These are phyloP conservation scores for Beroe ovata DNA, from an alignment of 37 sponge, comb jelly and placozoan species.

Conservation along the genomic window DNA sequence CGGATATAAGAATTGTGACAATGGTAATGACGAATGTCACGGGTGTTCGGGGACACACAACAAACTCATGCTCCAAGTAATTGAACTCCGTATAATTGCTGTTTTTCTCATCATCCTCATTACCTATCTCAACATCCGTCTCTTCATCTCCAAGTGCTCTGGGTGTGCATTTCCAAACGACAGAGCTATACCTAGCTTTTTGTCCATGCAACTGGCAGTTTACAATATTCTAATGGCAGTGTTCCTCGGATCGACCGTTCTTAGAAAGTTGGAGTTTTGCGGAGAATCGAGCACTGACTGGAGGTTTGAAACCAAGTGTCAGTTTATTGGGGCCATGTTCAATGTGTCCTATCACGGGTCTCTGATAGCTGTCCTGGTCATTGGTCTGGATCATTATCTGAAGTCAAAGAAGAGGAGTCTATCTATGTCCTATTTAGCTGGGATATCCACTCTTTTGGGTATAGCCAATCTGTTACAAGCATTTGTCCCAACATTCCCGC, in stretches of 20 bases:
- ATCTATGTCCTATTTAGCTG: not conserved
- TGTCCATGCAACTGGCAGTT: not conserved
- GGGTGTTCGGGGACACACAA: not conserved
- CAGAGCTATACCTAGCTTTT: not conserved
- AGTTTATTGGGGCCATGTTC: not conserved
- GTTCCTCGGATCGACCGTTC: not conserved
- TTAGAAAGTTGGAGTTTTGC: not conserved
- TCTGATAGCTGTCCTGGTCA: not conserved
- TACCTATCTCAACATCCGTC: not conserved
- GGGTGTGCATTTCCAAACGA: not conserved
- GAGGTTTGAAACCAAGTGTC: not conserved
- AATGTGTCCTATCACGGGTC: not conserved
- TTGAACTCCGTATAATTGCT: not conserved
- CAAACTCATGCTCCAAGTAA: not conserved
- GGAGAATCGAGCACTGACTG: not conserved
- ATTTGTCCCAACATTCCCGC: not conserved
- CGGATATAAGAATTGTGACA: not conserved
- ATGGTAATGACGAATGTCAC: not conserved
- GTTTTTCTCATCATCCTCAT: not conserved
- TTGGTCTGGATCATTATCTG: not conserved
- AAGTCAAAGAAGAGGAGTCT: not conserved
- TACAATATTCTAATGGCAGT: not conserved
- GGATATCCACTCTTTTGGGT: not conserved
- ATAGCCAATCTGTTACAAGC: not conserved
- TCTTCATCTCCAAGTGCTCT: not conserved